Evolutionary conservation across 2,113 vertebrate genomes (phyloP), one percentile per base, ranked within the genome.

Genomic region (Halichoerus grypus): DNA sequence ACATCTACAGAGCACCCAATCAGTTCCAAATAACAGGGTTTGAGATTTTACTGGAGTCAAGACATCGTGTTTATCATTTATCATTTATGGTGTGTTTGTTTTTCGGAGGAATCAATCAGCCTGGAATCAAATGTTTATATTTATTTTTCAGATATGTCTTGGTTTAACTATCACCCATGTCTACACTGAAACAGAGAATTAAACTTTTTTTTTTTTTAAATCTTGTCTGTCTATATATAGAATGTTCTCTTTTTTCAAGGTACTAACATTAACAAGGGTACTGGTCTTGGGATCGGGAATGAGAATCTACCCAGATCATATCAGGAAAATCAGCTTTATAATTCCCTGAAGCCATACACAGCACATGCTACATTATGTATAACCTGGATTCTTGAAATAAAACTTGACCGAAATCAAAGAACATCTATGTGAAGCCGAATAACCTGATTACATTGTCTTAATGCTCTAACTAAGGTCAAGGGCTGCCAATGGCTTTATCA

Each of bases 21-120:
- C 15, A n/a, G 12, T 94, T 97, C 53, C 91, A 93, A 97, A 76
- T 92, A 96, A 84, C 14, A 98, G 61, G 53, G 18, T 22, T 95
- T 82, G 76, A 42, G 67, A 82, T 71, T 83, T 97, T 76, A 88
- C 53, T 74, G 81, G 42, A 83, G 61, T 89, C 36, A 18, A 74
- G 93, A 96, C 55, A 2, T 0, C 3, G 5, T 39, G n/a, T 85
- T 93, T 92, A 31, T 42, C 67, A 8, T 49, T 55, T 90, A 67
- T 92, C 36, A 31, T 87, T 61, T 92, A 14, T 33, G 22, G 1
- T 31, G 5, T 67, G 18, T 61, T 96, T 88, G 18, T 77, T 92
- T 85, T 61, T 84, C 33, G 26, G 51, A 36, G 55, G 2, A 80
- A 88, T 76, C 15, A 92, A 13, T 71, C 0, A 19, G 31, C 36